Percentiles rank a stretch among this genome's conserved stretches.
These are phyloP conservation scores for Drosophila anomalata DNA, from an alignment of 2,888 invertebrate species.

Conservation along the genomic window DNA sequence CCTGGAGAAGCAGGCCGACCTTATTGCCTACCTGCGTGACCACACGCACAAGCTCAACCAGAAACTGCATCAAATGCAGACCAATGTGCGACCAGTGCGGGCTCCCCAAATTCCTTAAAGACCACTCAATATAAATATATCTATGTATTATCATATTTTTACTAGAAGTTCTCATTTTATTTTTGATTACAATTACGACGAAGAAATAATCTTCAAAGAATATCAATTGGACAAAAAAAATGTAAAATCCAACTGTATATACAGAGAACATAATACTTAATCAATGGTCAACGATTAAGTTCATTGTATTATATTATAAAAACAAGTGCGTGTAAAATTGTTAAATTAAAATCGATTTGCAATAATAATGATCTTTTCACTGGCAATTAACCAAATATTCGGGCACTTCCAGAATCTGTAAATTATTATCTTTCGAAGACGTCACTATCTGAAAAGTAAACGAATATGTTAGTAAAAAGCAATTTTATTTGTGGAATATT, in stretches of 20 bases:
- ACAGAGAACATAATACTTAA: conserved; percentile 20
- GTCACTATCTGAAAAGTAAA: conserved; percentile 86
- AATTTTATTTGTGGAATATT: not conserved
- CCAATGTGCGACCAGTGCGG: conserved; percentile 83
- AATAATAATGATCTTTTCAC: conserved; percentile 2
- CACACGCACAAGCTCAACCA: conserved; percentile 88
- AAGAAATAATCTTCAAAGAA: conserved; percentile 52
- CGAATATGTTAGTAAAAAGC: not conserved
- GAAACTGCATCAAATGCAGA: conserved; percentile 87
- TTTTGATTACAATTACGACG: conserved; percentile 28
- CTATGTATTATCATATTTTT: conserved; percentile 28
- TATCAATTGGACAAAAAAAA: conserved; percentile 18
- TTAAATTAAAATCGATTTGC: conserved; percentile 25
- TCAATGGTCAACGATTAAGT: conserved; percentile 3
- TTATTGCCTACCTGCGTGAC: conserved; percentile 88
- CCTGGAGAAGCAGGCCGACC: conserved; percentile 89
- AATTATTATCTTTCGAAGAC: conserved; percentile 88
- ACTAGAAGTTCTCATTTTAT: conserved; percentile 37
- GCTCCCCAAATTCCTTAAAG: conserved; percentile 66
- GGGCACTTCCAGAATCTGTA: conserved; percentile 88
- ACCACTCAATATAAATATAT: conserved; percentile 12
- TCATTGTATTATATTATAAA: conserved; percentile 17
- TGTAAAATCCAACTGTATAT: conserved; percentile 42
- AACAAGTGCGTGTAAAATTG: conserved; percentile 21
- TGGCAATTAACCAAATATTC: conserved; percentile 38